A percentile compares a stretch with the other conserved stretches of the same genome.
These are phyloP conservation scores for Anagyrus pseudococci DNA, from an alignment of 2,888 invertebrate species.

Conservation along the genomic window DNA sequence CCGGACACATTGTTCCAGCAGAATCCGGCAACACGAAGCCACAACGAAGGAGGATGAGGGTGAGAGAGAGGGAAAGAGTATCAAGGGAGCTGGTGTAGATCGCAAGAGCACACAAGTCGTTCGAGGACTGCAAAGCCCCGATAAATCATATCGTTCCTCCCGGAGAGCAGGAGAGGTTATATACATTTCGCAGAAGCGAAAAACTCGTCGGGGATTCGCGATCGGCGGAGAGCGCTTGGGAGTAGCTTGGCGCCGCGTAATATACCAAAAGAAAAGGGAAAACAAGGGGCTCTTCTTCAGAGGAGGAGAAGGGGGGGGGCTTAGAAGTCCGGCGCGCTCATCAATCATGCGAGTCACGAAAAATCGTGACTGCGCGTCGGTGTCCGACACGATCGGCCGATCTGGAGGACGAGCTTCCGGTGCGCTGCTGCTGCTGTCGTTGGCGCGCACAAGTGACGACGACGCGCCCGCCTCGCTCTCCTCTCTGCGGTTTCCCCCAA, in stretches of 20 bases:
- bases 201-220: not conserved
- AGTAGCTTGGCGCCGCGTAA: not conserved
- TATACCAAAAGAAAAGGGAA: not conserved
- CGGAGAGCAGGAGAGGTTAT: not conserved
- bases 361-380: slow-evolving; percentile 34
- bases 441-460: not conserved
- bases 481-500: too few species aligned
- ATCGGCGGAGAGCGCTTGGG: not conserved
- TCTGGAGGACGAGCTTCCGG: slow-evolving; percentile 26
- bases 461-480: too few species aligned
- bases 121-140: too few species aligned
- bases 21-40: too few species aligned
- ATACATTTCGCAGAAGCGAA: not conserved
- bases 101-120: too few species aligned
- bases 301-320: not conserved
- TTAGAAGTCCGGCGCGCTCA: slow-evolving; percentile 18
- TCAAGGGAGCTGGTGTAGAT: too few species aligned
- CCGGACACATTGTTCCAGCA: too few species aligned
- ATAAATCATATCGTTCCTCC: too few species aligned
- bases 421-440: slow-evolving; percentile 24
- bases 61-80: too few species aligned
- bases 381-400: slow-evolving; percentile 30
- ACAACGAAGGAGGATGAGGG: too few species aligned
- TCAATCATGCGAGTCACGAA: slow-evolving; percentile 39
- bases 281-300: not conserved